phyloP scores from a whole-genome alignment of 2,797 vertebrate species.

The Sandelia bainsii region DNA sequence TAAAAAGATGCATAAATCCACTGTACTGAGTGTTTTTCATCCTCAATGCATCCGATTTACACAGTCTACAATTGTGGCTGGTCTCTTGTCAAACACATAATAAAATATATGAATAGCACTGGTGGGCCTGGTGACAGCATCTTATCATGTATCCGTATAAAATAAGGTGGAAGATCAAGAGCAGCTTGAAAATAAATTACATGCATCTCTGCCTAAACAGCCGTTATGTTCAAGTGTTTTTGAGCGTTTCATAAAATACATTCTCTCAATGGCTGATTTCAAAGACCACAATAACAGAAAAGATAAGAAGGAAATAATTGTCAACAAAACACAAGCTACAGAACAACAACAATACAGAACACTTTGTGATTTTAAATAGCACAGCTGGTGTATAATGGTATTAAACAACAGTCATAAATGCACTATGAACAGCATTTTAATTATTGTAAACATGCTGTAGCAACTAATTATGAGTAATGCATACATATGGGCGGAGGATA shows the following conservation, averaged over 20 bases:
- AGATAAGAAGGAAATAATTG: constrained; percentile 27
- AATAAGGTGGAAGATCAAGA: constrained; percentile 70
- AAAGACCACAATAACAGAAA: constrained; percentile 61
- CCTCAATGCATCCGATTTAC: constrained; percentile 54
- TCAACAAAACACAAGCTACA: constrained; percentile 37
- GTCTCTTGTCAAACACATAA: constrained; percentile 49
- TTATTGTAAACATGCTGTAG: constrained; percentile 72
- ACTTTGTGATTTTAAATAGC: constrained; percentile 63
- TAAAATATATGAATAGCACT: constrained; percentile 56
- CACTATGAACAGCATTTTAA: constrained; percentile 42
- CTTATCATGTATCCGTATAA: constrained; percentile 56
- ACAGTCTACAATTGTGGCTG: constrained; percentile 49
- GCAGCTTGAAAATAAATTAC: constrained; percentile 86
- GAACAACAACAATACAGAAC: constrained; percentile 51
- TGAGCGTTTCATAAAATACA: constrained; percentile 86
- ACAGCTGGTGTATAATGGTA: constrained; percentile 47
- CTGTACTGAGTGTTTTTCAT: constrained; percentile 36
- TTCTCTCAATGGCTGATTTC: constrained; percentile 81
- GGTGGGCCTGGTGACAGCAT: constrained; percentile 62
- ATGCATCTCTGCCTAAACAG: constrained; percentile 75
- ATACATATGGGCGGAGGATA: constrained; percentile 69
- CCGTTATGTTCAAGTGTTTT: constrained; percentile 83
- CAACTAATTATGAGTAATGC: constrained; percentile 28
- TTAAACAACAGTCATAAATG: constrained; percentile 33
- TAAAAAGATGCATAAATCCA: constrained; percentile 28